phyloP scores from a whole-genome alignment of 2,888 invertebrate species.

The Leptopilina drosophilae region DNA sequence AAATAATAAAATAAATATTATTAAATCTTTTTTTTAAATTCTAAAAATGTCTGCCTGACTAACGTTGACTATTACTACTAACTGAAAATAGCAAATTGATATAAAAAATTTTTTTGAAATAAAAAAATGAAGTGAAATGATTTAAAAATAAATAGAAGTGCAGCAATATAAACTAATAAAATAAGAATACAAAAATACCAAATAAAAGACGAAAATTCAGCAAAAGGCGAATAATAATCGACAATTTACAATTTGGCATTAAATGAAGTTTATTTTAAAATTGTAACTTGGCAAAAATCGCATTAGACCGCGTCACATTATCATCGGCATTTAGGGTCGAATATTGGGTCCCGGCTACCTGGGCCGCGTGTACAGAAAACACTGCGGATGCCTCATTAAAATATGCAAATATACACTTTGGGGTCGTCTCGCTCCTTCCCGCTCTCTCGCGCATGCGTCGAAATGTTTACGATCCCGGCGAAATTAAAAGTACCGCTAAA shows the following conservation, averaged over 20 bases:
- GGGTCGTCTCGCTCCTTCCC: constrained; percentile 64
- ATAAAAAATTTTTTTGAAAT: too few species aligned
- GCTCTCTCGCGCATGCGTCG: constrained; percentile 64
- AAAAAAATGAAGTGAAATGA: too few species aligned
- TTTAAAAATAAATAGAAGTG: too few species aligned
- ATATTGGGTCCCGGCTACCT: constrained; percentile 55
- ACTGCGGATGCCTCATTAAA: constrained; percentile 74
- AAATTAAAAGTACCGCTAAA: constrained; percentile 76
- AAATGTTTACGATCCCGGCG: constrained; percentile 76
- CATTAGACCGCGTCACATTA: constrained; percentile 65
- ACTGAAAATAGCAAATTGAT: too few species aligned
- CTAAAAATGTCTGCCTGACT: too few species aligned
- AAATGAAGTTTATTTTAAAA: not conserved
- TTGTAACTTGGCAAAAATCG: constrained; percentile 40
- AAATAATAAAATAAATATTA: too few species aligned
- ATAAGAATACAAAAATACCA: too few species aligned
- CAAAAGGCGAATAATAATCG: constrained; percentile 4
- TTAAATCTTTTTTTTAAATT: too few species aligned
- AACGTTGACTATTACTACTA: too few species aligned
- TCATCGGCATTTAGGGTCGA: constrained; percentile 66
- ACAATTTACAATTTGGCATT: not conserved
- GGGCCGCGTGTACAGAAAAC: constrained; percentile 59
- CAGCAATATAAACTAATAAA: too few species aligned
- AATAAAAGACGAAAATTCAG: too few species aligned
- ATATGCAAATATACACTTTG: constrained; percentile 75